Evolutionary conservation across 2,797 vertebrate genomes (phyloP), one percentile per base, ranked within the genome.

Genomic region (Pipistrellus kuhlii): DNA sequence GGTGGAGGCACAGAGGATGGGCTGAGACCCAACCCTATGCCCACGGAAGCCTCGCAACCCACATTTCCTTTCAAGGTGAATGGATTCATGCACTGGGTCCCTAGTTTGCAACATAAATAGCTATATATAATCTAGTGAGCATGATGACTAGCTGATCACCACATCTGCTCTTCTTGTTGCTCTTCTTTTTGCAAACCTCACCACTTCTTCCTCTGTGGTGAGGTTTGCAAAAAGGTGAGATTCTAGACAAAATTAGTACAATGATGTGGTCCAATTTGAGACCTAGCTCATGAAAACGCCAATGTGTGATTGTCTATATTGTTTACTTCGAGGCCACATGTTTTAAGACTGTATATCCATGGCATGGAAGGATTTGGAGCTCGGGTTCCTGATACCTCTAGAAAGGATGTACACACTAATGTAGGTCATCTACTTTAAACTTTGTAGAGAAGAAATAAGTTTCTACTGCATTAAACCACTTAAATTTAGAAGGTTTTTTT

Each of bases 1-100:
- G 55, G 21, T 5, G 55, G 55, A 9, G 55, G 55, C 10, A 10
- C 4, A 10, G 23, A 25, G 55, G 23, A 57, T 57, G 55, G 23
- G 23, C 55, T 4, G 23, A 57, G 9, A 57, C 55, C 55, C 10
- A 0, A 21, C 55, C 23, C 55, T 57, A 9, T 25, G 55, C 23
- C 57, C 2, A 27, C 57, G 0, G 25, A 5, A 27, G 11, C 25
- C 57, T 59, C 0, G 4, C 0, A 23, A 23, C 57, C 25, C 57
- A 59, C 57, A 59, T 25, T 59, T 27, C 11, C 57, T 27, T 59
- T 59, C 57, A 27, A 13, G 25, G 57, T 59, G 57, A 11, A 27
- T 1, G 2, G 5, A 59, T 13, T 59, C 1, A 5, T 59, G 5
- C 25, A 59, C 25, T 27, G 25, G 25, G 57, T 11, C 11, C 25